These are phyloP conservation scores for Malurus cyaneus DNA, from an alignment of 2,113 vertebrate species.

Conservation along the genomic window DNA sequence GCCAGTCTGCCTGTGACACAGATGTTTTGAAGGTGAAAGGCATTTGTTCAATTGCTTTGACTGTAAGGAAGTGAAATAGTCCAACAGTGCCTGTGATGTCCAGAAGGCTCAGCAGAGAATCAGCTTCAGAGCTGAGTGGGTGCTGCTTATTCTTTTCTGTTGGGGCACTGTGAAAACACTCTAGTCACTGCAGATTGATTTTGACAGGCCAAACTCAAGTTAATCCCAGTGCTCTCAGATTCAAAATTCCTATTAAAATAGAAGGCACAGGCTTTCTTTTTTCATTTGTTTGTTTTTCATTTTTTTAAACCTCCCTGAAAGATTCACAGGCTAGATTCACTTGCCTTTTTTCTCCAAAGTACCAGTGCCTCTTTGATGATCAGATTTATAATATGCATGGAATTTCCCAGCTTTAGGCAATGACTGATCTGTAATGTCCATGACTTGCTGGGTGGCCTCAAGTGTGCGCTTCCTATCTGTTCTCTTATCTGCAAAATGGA, in stretches of 20 bases:
- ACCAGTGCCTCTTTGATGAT: neutral
- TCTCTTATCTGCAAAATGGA: neutral
- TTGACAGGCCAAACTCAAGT: neutral
- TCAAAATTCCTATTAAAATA: neutral
- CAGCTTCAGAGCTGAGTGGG: neutral
- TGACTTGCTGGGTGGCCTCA: neutral
- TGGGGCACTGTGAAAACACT: neutral
- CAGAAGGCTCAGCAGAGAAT: neutral
- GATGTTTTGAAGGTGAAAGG: neutral
- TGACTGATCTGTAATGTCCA: neutral
- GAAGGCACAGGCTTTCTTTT: neutral
- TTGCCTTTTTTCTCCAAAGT: neutral
- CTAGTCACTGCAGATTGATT: neutral
- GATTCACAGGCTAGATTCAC: neutral
- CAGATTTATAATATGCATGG: accelerated
- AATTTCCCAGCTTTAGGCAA: neutral
- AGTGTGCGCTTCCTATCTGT: neutral
- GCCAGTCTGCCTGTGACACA: neutral
- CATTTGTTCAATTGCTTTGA: neutral
- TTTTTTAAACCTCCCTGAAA: neutral
- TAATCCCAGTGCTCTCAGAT: neutral
- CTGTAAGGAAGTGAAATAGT: neutral
- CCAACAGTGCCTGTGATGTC: neutral
- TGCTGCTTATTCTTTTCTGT: neutral
- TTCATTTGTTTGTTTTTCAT: neutral